Evolutionary conservation across 2,888 invertebrate genomes (phyloP), one percentile per base, ranked within the genome.

Genomic region (Drosophila austrosaltans): DNA sequence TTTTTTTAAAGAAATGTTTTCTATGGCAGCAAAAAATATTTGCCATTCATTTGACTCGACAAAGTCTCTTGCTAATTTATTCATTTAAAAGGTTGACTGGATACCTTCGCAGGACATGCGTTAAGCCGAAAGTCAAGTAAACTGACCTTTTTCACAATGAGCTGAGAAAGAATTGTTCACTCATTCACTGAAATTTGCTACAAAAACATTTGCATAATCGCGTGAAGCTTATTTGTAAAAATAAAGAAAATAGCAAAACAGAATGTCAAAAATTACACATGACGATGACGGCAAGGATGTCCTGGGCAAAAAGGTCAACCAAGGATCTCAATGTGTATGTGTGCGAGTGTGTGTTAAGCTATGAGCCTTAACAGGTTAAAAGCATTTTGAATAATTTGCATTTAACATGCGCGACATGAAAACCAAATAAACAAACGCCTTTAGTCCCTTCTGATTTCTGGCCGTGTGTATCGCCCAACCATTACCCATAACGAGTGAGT

Each of bases 401-500:
- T 86, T 89, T 86, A 86, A 85, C 85, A 85, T 85, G 85, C 89
- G 83, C 85, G 78, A 86, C 89, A 86, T 89, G 88, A 81, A 78
- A 89, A 62, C 60, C 78, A 76, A 89, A 89, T 84, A 87, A 87
- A 84, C 87, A 84, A 48, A 87, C 72, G 77, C 81, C 84, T 79
- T 82, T 42, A 22, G 36, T 62, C 59, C 63, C 53, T 63, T 22
- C n/a, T 36, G 53, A 58, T 42, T 22, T 48, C 48, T 44, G 44
- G 20, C 48, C 36, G 53, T 53, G n/a, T 53, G n/a, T 5, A 7
- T 1, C 6, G 3, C n/a, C 3, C 12, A 16, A n/a, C 59, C 42
- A 0, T 16, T 16, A 53, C 54, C 28, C 20, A 8, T 25, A 70
- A 80, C 64, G 71, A 82, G 73, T 69, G 80, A 79, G 89, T 79